Evolutionary conservation across 2,113 vertebrate genomes (phyloP).

Genomic region (Gambusia affinis): DNA sequence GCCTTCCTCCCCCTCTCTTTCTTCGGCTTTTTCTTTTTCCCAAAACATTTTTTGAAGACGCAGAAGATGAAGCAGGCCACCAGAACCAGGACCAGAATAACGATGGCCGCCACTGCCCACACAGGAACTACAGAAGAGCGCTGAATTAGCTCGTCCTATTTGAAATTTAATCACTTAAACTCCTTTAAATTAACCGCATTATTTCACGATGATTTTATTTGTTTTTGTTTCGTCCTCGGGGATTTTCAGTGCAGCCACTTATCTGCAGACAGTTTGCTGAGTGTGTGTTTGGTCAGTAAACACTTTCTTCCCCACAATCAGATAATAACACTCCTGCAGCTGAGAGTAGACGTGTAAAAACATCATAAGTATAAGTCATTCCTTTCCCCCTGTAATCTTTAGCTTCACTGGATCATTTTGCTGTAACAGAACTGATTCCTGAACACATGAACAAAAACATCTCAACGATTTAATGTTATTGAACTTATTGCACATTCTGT

Average conservation of each 20-base stretch:
- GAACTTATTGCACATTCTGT: not conserved
- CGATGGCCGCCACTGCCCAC: conserved; percentile 86
- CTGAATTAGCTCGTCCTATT: not conserved
- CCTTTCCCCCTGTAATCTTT: not conserved
- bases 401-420: not conserved
- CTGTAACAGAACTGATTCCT: too few species aligned
- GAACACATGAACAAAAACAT: not conserved
- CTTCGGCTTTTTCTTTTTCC: conserved; percentile 85
- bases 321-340: conserved; percentile 43
- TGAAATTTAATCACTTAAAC: not conserved
- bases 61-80: conserved; percentile 83
- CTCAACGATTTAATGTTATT: not conserved
- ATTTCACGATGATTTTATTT: not conserved
- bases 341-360: conserved; percentile 25
- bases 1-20: conserved; percentile 85
- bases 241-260: conserved; percentile 1
- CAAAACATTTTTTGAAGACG: conserved; percentile 84
- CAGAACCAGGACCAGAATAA: conserved; percentile 80
- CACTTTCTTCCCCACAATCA: conserved; percentile 35
- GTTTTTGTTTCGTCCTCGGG: not conserved
- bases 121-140: conserved; percentile 78
- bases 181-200: not conserved
- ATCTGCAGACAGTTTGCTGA: conserved; percentile 24
- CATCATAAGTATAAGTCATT: conserved; percentile 25
- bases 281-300: conserved; percentile 16